A percentile compares a stretch with the other conserved stretches of the same genome.
phyloP scores from a whole-genome alignment of 2,797 vertebrate species.

The Anableps anableps region DNA sequence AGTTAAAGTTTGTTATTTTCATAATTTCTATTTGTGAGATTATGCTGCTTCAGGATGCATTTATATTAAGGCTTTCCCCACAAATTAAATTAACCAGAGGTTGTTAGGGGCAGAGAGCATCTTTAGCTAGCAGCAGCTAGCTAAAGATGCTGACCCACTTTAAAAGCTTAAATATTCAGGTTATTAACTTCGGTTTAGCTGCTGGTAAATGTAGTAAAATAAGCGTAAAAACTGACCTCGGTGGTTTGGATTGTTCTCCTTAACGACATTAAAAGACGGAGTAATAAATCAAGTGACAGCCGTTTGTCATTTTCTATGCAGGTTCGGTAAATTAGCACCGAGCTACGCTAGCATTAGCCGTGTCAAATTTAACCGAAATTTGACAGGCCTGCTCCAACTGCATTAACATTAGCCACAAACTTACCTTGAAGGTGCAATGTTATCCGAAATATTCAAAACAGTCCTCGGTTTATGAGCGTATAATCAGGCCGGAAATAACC shows the following conservation, averaged over 20 bases:
- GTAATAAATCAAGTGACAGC: conserved; percentile 10
- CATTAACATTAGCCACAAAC: background rate
- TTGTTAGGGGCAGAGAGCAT: background rate
- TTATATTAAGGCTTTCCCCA: background rate
- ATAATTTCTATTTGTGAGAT: too few relatives aligned
- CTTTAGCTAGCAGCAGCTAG: conserved; percentile 16
- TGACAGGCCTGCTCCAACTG: accelerated
- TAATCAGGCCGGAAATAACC: conserved; percentile 37
- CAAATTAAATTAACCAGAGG: background rate
- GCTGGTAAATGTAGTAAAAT: background rate
- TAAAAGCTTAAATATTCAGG: conserved; percentile 18
- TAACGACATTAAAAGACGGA: background rate
- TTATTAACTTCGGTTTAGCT: background rate
- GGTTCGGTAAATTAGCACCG: background rate
- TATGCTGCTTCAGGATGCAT: background rate
- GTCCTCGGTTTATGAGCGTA: conserved; percentile 45
- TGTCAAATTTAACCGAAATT: accelerated
- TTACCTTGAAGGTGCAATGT: conserved; percentile 23
- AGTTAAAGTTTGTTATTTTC: background rate
- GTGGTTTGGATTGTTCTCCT: background rate
- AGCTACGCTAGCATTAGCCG: accelerated
- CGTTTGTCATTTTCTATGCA: background rate
- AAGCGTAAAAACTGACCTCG: accelerated
- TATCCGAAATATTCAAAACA: conserved; percentile 34
- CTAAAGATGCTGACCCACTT: conserved; percentile 48